Evolutionary conservation across 2,888 invertebrate species (phyloP).

Genomic region (Dendrolimus pini): DNA sequence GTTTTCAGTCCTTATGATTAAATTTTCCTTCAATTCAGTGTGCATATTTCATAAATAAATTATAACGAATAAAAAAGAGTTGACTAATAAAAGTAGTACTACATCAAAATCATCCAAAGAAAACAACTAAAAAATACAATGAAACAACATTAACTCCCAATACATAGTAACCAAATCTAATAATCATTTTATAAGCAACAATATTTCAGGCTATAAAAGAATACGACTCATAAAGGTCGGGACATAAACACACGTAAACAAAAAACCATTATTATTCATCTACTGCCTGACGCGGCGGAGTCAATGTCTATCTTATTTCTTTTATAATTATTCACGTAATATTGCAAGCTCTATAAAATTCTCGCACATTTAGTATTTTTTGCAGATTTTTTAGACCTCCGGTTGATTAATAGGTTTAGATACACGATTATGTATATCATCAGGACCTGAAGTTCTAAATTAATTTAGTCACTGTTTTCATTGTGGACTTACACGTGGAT

Average conservation of each 20-base stretch:
- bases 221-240: slow-evolving; percentile 47
- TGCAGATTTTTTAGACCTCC: too few species aligned
- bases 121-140: not conserved
- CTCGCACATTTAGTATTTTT: not conserved
- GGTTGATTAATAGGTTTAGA: too few species aligned
- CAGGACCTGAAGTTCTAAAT: too few species aligned
- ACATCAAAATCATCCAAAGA: too few species aligned
- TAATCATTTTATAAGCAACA: slow-evolving; percentile 47
- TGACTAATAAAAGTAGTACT: too few species aligned
- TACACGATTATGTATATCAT: too few species aligned
- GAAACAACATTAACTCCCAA: slow-evolving; percentile 6
- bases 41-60: too few species aligned
- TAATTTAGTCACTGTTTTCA: too few species aligned
- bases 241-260: slow-evolving; percentile 58
- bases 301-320: slow-evolving; percentile 77
- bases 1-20: too few species aligned
- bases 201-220: slow-evolving; percentile 48
- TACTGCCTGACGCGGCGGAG: slow-evolving; percentile 65
- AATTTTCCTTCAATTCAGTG: too few species aligned
- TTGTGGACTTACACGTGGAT: too few species aligned
- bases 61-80: too few species aligned
- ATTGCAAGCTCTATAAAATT: not conserved
- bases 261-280: slow-evolving; percentile 74
- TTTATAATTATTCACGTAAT: slow-evolving; percentile 69
- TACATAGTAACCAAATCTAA: slow-evolving; percentile 26